These are phyloP conservation scores for Brachionus koreanus DNA, from an alignment of 1,140 invertebrate genomes.

Conservation along the genomic window DNA sequence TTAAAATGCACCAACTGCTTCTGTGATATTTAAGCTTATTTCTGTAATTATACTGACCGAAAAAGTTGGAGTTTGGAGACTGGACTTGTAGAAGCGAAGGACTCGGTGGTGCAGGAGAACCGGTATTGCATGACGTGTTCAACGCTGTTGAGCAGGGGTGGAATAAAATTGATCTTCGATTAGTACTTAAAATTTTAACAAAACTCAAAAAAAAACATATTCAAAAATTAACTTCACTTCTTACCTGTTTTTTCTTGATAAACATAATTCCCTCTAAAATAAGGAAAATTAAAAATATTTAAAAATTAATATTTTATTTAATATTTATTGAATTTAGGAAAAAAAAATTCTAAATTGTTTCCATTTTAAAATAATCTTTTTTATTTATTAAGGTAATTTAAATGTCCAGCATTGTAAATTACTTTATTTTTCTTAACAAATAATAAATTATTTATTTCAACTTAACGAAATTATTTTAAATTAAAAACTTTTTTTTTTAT, in stretches of 20 bases:
- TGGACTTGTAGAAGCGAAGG: constrained; percentile 2
- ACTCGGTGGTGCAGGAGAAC: constrained; percentile 1
- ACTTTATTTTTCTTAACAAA: neutral
- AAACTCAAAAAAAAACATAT: neutral
- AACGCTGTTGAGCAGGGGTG: constrained; percentile 7
- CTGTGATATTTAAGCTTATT: constrained; percentile 19
- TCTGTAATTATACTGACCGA: neutral
- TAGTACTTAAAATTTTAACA: constrained; percentile 10
- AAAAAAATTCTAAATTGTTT: too few relatives aligned
- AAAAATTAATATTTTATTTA: neutral
- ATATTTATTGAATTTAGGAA: too few relatives aligned
- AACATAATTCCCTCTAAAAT: constrained; percentile 14
- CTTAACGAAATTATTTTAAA: too few relatives aligned
- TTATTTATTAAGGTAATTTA: too few relatives aligned
- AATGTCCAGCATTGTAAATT: too few relatives aligned
- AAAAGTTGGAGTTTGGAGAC: constrained; percentile 7
- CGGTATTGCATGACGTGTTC: constrained; percentile 23
- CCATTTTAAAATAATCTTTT: too few relatives aligned
- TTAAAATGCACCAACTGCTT: constrained; percentile 33
- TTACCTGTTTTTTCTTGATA: constrained; percentile 34
- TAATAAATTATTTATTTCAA: neutral
- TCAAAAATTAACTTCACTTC: neutral
- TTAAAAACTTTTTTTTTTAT: neutral
- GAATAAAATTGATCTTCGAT: constrained; percentile 9
- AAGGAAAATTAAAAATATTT: neutral